These are phyloP conservation scores for Holacanthus passer DNA, from an alignment of 2,113 vertebrate species.

Conservation along the genomic window DNA sequence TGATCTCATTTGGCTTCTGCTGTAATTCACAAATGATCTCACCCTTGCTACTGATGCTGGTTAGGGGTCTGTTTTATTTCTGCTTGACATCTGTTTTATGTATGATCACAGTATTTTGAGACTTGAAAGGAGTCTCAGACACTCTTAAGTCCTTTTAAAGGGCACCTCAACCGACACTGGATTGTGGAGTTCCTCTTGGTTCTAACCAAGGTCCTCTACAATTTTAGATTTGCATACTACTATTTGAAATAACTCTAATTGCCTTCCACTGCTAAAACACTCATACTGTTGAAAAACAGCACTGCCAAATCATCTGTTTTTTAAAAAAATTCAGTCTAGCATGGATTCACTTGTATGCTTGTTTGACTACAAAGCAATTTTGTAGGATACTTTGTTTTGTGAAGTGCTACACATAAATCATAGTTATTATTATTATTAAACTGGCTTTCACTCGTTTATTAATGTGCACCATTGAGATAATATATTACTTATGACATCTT, in stretches of 20 bases:
- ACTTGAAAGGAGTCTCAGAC: not conserved
- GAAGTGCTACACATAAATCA: not conserved
- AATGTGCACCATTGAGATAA: not conserved
- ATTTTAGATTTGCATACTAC: not conserved
- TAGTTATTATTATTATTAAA: not conserved
- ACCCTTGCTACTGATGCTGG: not conserved
- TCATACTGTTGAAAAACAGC: not conserved
- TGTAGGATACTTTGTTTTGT: not conserved
- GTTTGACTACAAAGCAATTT: not conserved
- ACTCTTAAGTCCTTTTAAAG: constrained; percentile 1
- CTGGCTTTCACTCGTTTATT: not conserved
- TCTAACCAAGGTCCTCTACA: not conserved
- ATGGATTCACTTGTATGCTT: not conserved
- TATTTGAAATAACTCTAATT: constrained; percentile 5
- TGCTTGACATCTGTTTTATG: constrained; percentile 1
- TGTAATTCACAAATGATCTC: not conserved
- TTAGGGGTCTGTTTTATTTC: constrained; percentile 15
- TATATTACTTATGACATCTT: not conserved
- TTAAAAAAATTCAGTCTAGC: not conserved
- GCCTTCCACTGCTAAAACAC: not conserved
- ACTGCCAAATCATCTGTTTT: constrained; percentile 2
- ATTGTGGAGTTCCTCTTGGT: not conserved
- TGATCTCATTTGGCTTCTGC: not conserved
- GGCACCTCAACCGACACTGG: not conserved
- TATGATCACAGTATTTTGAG: not conserved